A percentile compares a stretch with the other conserved stretches of the same genome.
Evolutionary conservation across 2,113 vertebrate genomes (phyloP).

Genomic region (Gopherus evgoodei): DNA sequence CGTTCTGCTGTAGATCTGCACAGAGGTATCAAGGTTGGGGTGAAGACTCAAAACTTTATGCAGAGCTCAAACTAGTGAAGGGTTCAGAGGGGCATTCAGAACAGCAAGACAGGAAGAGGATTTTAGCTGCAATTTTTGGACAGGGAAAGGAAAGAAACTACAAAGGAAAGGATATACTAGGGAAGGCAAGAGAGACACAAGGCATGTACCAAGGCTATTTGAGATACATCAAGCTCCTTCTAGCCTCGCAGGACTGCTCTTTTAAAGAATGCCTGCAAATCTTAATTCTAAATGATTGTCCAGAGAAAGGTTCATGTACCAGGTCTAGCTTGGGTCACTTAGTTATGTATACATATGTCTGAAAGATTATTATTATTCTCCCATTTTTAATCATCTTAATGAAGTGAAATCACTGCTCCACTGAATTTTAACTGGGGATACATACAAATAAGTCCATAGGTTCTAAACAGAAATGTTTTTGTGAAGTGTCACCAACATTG

Average conservation of each 20-base stretch:
- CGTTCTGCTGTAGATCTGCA: neutral
- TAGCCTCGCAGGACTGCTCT: neutral
- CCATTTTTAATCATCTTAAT: neutral
- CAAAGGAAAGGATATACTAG: neutral
- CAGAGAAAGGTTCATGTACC: accelerated
- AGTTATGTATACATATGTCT: neutral
- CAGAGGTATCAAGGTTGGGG: neutral
- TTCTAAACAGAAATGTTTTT: neutral
- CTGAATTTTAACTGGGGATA: neutral
- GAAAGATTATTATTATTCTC: neutral
- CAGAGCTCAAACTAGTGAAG: neutral
- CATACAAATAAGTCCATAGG: neutral
- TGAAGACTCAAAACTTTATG: neutral
- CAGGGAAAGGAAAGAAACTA: neutral
- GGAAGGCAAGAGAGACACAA: neutral
- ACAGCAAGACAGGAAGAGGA: neutral
- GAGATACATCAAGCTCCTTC: neutral
- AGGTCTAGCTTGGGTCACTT: neutral
- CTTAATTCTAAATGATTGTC: neutral
- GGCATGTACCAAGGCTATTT: neutral
- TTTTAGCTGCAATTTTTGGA: neutral
- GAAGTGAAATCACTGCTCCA: neutral
- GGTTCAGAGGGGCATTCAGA: neutral
- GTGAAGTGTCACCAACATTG: neutral
- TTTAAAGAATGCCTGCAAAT: neutral